A percentile compares a stretch with the other conserved stretches of the same genome.
Evolutionary conservation across 2,113 vertebrate species (phyloP).

Genomic region (Neolamprologus hecqui): DNA sequence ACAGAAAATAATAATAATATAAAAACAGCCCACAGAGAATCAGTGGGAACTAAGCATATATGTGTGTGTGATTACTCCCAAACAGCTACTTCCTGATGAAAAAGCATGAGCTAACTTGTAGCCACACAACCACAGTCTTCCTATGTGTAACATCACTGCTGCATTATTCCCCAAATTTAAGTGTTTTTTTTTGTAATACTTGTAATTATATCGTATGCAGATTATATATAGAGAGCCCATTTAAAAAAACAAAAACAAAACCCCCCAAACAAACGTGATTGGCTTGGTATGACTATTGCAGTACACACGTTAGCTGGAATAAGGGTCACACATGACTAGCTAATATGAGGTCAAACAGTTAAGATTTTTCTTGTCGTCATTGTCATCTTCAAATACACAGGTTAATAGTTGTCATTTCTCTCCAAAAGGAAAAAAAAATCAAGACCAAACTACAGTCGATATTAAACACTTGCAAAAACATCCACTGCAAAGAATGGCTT

Average conservation of each 20-base stretch:
- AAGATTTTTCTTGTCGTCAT: slow-evolving; percentile 16
- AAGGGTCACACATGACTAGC: slow-evolving; percentile 40
- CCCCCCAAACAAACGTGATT: slow-evolving; percentile 5
- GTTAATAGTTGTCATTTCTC: slow-evolving; percentile 32
- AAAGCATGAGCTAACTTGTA: slow-evolving; percentile 5
- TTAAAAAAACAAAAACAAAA: neutral
- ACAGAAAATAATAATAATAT: slow-evolving; percentile 50
- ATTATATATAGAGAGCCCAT: slow-evolving; percentile 65
- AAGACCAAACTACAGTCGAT: slow-evolving; percentile 25
- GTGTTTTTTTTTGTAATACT: slow-evolving; percentile 32
- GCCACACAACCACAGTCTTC: neutral
- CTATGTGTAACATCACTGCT: slow-evolving; percentile 9
- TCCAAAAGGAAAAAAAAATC: slow-evolving; percentile 24
- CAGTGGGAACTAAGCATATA: slow-evolving; percentile 24
- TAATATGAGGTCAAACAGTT: slow-evolving; percentile 45
- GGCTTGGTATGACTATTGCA: slow-evolving; percentile 59
- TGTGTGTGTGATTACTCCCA: slow-evolving; percentile 1
- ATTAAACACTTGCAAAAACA: slow-evolving; percentile 56
- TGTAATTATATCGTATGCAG: slow-evolving; percentile 50
- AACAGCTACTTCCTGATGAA: slow-evolving; percentile 3
- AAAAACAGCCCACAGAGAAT: slow-evolving; percentile 53
- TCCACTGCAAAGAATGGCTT: slow-evolving; percentile 50
- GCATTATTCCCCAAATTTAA: neutral
- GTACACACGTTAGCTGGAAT: slow-evolving; percentile 56
- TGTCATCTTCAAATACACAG: slow-evolving; percentile 58